Evolutionary conservation across 2,113 vertebrate species (phyloP).

Genomic region (Spea bombifrons): DNA sequence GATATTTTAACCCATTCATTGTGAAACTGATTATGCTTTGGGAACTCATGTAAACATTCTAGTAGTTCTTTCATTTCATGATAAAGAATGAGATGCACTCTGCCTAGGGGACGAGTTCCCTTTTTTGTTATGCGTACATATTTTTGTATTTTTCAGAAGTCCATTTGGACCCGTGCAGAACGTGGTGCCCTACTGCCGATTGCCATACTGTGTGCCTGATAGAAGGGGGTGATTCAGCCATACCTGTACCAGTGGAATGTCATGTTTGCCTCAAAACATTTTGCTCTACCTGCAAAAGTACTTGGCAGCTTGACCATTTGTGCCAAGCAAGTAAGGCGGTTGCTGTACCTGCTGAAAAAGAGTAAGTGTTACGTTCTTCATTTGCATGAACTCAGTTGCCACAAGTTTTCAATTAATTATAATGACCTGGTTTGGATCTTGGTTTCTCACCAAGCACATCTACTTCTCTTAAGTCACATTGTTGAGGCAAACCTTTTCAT

Average conservation of each 20-base stretch:
- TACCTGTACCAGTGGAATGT: constrained; percentile 72
- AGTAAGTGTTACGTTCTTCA: constrained; percentile 66
- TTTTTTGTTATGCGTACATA: background rate
- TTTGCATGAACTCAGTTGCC: background rate
- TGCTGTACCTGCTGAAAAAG: constrained; percentile 61
- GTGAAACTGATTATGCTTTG: no score
- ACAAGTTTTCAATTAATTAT: no score
- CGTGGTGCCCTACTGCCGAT: constrained; percentile 84
- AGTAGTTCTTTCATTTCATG: no score
- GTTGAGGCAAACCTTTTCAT: background rate
- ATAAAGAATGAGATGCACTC: no score
- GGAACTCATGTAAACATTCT: no score
- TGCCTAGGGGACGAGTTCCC: no score
- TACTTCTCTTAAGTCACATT: background rate
- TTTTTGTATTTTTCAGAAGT: constrained; percentile 72
- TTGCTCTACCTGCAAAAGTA: constrained; percentile 82
- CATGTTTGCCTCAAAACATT: constrained; percentile 72
- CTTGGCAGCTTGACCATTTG: constrained; percentile 69
- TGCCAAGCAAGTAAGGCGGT: constrained; percentile 72
- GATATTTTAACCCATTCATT: no score
- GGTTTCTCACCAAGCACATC: background rate
- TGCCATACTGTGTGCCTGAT: constrained; percentile 86
- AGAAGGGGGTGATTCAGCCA: constrained; percentile 57
- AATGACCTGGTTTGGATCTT: background rate
- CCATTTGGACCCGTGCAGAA: constrained; percentile 83